phyloP scores from a whole-genome alignment of 1,140 invertebrate species.

The Monomorium pharaonis region DNA sequence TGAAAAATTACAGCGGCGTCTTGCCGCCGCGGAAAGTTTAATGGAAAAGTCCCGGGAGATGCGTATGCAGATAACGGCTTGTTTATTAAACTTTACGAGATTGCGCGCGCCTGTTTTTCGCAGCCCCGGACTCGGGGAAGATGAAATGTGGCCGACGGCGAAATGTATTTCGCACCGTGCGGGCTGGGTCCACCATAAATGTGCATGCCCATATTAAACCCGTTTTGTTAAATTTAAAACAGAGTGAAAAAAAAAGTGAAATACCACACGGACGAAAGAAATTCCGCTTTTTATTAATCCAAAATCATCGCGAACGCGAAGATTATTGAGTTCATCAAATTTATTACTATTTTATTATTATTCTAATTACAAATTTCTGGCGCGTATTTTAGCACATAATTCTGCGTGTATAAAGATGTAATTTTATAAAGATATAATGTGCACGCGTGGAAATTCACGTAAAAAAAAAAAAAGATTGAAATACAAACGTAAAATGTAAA shows the following conservation, averaged over 20 bases:
- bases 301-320: neutral
- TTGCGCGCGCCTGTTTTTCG: conserved; percentile 43
- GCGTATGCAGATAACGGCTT: conserved; percentile 38
- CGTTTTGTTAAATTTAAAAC: too few relatives aligned
- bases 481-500: neutral
- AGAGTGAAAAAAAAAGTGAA: neutral
- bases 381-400: neutral
- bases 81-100: conserved; percentile 61
- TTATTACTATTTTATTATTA: neutral
- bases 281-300: neutral
- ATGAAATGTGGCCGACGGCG: conserved; percentile 55
- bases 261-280: neutral
- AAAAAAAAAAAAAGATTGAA: too few relatives aligned
- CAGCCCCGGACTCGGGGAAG: conserved; percentile 30
- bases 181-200: neutral
- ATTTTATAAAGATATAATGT: neutral
- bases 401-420: neutral
- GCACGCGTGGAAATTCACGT: neutral
- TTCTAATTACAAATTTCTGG: neutral
- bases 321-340: neutral
- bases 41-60: conserved; percentile 65
- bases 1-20: conserved; percentile 27
- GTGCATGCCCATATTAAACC: neutral
- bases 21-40: conserved; percentile 39
- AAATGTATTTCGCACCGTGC: conserved; percentile 16